phyloP scores from a whole-genome alignment of 2,797 vertebrate genomes.

The Rhabdophis nuchalis region DNA sequence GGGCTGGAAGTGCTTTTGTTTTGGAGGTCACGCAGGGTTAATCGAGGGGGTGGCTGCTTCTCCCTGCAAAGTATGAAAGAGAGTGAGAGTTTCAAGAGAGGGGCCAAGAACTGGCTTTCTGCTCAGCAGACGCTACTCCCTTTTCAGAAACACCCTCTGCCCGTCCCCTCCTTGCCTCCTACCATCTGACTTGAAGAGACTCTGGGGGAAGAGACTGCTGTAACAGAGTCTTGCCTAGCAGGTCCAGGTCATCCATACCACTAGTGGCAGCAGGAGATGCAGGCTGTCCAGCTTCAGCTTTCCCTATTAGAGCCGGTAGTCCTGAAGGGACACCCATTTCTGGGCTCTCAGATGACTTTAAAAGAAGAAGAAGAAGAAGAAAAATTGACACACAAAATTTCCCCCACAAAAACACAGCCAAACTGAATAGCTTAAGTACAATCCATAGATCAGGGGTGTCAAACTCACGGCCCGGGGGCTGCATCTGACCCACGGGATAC shows the following conservation, averaged over 20 bases:
- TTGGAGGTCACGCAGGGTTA: constrained; percentile 89
- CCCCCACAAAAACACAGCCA: neutral
- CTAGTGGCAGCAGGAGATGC: constrained; percentile 64
- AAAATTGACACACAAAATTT: neutral
- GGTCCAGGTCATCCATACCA: constrained; percentile 87
- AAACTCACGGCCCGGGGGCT: too few species aligned
- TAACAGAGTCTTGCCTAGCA: constrained; percentile 88
- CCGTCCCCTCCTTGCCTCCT: constrained; percentile 26
- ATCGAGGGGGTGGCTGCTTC: constrained; percentile 80
- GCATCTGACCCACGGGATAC: too few species aligned
- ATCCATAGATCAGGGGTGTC: too few species aligned
- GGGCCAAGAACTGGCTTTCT: neutral
- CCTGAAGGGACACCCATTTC: constrained; percentile 60
- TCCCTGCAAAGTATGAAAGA: constrained; percentile 75
- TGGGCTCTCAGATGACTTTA: constrained; percentile 77
- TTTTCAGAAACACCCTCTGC: accelerated
- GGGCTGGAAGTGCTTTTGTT: constrained; percentile 71
- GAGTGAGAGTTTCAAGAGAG: neutral
- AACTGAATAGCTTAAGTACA: neutral
- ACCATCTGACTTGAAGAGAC: constrained; percentile 93
- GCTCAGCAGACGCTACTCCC: neutral
- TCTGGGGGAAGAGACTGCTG: constrained; percentile 92
- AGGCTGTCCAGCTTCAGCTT: constrained; percentile 50
- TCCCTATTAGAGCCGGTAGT: constrained; percentile 45
- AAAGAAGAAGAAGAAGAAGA: neutral